A percentile compares a stretch with the other conserved stretches of the same genome.
These are phyloP conservation scores for Paramuricea clavata DNA, from an alignment of 92 coral and sea anemone species.

Conservation along the genomic window DNA sequence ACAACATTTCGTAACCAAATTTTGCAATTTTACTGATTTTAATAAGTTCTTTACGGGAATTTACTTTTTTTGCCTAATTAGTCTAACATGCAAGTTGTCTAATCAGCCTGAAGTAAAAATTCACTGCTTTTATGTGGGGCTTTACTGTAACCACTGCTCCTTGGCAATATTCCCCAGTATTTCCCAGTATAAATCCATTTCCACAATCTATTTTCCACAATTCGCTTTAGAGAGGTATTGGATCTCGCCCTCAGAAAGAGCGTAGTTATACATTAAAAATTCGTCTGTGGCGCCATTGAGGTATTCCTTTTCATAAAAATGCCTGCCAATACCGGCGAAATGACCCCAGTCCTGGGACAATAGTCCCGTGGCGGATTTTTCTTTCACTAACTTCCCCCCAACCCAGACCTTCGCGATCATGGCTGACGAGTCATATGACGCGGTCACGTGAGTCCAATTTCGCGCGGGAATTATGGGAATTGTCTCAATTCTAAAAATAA, in stretches of 20 bases:
- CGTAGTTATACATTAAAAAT: slow-evolving; percentile 94
- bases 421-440: slow-evolving; percentile 78
- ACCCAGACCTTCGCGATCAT: slow-evolving; percentile 92
- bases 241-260: slow-evolving; percentile 78
- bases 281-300: slow-evolving; percentile 88
- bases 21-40: no score
- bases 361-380: slow-evolving; percentile 89
- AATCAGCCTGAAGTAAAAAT: no score
- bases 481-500: slow-evolving; percentile 82
- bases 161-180: no score
- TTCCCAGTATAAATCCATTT: no score
- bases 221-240: slow-evolving; percentile 78
- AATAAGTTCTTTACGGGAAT: no score
- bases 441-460: slow-evolving; percentile 89
- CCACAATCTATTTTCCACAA: slow-evolving; percentile 60
- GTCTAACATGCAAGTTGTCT: no score
- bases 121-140: no score
- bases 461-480: slow-evolving; percentile 96
- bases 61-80: no score
- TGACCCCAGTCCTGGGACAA: slow-evolving; percentile 99
- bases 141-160: no score
- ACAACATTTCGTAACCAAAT: no score
- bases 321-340: slow-evolving; percentile 96
- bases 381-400: slow-evolving; percentile 79
- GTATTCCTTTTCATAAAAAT: slow-evolving; percentile 80